Evolutionary conservation across 2,888 invertebrate species (phyloP).

Genomic region (Hyposoter didymator): DNA sequence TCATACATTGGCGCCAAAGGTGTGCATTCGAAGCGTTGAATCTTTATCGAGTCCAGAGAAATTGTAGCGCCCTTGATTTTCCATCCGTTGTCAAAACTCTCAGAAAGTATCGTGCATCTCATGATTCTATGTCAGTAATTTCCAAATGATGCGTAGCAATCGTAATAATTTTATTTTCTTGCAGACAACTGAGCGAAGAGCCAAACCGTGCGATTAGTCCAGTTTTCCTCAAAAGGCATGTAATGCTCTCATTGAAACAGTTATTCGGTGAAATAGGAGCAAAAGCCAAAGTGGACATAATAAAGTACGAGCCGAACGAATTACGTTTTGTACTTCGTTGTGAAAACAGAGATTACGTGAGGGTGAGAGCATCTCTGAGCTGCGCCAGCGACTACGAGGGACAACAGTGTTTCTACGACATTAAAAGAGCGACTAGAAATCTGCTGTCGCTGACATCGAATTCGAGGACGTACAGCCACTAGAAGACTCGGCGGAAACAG

Average conservation of each 20-base stretch:
- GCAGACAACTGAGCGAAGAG: constrained; percentile 84
- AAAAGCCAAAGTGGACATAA: constrained; percentile 85
- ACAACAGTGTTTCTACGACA: constrained; percentile 85
- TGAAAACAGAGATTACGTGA: constrained; percentile 85
- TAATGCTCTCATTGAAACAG: constrained; percentile 85
- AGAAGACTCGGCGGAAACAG: constrained; percentile 27
- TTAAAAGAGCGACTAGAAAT: constrained; percentile 85
- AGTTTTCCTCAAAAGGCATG: constrained; percentile 86
- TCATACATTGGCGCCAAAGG: too few species aligned
- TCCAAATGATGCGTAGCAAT: not conserved
- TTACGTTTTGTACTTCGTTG: constrained; percentile 86
- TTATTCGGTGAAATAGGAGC: constrained; percentile 87
- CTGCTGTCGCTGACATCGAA: constrained; percentile 80
- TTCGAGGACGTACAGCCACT: constrained; percentile 79
- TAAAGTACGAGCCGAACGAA: constrained; percentile 85
- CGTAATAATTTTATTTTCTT: constrained; percentile 65
- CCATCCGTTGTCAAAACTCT: too few species aligned
- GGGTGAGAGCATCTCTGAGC: constrained; percentile 86
- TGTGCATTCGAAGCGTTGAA: too few species aligned
- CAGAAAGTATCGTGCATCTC: not conserved
- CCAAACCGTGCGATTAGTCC: constrained; percentile 83
- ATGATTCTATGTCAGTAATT: not conserved
- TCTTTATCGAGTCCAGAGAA: too few species aligned
- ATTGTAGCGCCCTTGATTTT: too few species aligned
- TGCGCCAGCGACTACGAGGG: constrained; percentile 85